Conservation (phyloP, 2,888 invertebrate genomes). For the Parelbella ahira region DNA sequence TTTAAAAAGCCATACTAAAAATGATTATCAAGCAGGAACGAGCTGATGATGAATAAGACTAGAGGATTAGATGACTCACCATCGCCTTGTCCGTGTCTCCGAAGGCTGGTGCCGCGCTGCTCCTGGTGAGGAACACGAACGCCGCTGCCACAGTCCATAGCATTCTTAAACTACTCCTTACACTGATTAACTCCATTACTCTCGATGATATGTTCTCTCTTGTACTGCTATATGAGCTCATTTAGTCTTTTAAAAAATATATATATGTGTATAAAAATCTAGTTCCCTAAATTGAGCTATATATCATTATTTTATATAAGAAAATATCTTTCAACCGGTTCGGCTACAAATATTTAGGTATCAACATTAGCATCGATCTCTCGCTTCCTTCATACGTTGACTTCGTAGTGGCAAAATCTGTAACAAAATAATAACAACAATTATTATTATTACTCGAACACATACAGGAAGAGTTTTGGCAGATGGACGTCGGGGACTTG, state of each 20-base stretch:
- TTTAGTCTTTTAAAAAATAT: constrained; percentile 45
- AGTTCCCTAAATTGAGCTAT: constrained; percentile 42
- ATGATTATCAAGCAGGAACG: too few relatives aligned
- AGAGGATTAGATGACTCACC: constrained; percentile 67
- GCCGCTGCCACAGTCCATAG: constrained; percentile 51
- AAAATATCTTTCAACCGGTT: constrained; percentile 44
- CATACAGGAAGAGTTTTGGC: too few relatives aligned
- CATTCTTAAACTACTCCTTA: constrained; percentile 60
- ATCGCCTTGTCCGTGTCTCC: constrained; percentile 67
- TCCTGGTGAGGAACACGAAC: constrained; percentile 55
- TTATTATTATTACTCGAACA: too few relatives aligned
- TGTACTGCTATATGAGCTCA: constrained; percentile 51
- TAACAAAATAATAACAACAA: constrained; percentile 54
- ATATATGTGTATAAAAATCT: constrained; percentile 48
- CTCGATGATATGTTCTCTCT: constrained; percentile 41
- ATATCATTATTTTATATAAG: constrained; percentile 43
- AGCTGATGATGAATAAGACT: too few relatives aligned
- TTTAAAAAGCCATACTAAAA: too few relatives aligned
- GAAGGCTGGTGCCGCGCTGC: constrained; percentile 67
- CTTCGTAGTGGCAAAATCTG: constrained; percentile 50
- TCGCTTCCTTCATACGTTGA: constrained; percentile 44
- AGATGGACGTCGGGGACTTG: background rate
- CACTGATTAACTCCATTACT: constrained; percentile 57
- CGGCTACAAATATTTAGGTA: constrained; percentile 45
- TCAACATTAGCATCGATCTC: constrained; percentile 38